Base-by-base conservation (phyloP, 2,797 vertebrate genomes). In the Helicolenus hilgendorfi region DNA sequence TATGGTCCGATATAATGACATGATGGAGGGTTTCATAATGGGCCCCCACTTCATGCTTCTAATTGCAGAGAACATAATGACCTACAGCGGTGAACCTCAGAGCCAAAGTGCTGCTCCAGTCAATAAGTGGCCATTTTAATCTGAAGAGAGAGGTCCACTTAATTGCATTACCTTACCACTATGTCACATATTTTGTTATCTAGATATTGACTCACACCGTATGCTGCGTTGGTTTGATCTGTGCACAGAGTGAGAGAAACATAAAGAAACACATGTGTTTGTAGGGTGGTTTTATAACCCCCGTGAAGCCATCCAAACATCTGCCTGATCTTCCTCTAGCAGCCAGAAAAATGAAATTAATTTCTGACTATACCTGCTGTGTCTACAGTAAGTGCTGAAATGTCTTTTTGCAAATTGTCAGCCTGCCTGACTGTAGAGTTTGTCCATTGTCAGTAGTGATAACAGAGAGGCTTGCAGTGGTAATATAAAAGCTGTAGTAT, bases 101-200 rank as follows among this genome's bases (percentile, higher is more conserved):
- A 86, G 91, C 92, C 83, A 91, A 89, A 95, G 94, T 93, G 92
- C 92, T 92, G 83, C 86, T 92, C 72, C 9, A 89, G 90, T 94
- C 95, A 93, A 94, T 96, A 96, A 95, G 81, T 89, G 88, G 87
- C 88, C 79, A 87, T 94, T 95, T 95, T 90, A 94, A 94, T 94
- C 88, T 93, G 72, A 90, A 81, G 63, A 84, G 60, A 88, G 77
- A 84, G 83, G 68, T 86, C 75, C 53, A 20, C 64, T 75, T 88
- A 67, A 87, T 92, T 88, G 79, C 80, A 89, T 90, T 86, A 79
- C 64, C 1, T 67, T 67, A 35, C 72, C 78, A 75, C 83, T 68
- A 55, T 84, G 77, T 78, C 86, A 80, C 77, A 70, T 60, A 67
- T 76, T 80, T 63, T 64, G 27, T 85, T 81, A 67, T 60, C 62